Conservation (phyloP, 1,140 invertebrate genomes). For the Venustaconcha ellipsiformis region DNA sequence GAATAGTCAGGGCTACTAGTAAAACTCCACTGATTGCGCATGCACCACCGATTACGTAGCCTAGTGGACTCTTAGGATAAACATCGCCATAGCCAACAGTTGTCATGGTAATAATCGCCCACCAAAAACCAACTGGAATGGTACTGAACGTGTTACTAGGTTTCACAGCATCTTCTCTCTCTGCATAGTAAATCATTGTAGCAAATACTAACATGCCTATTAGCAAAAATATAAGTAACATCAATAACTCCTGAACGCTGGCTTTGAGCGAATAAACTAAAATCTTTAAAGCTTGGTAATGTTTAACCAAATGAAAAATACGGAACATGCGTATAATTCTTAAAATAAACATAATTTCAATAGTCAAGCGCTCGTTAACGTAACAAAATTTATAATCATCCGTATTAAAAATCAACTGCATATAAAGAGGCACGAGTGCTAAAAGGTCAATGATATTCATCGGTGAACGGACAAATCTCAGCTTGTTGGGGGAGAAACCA, state of each 20-base stretch:
- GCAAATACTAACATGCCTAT: constrained; percentile 98
- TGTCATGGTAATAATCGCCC: constrained; percentile 74
- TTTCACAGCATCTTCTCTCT: constrained; percentile 73
- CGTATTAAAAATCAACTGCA: constrained; percentile 53
- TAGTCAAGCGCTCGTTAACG: constrained; percentile 53
- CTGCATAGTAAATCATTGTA: constrained; percentile 97
- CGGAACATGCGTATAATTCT: constrained; percentile 63
- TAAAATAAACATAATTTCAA: constrained; percentile 62
- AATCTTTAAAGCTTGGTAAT: constrained; percentile 61
- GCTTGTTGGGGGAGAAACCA: constrained; percentile 67
- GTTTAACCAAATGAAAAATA: constrained; percentile 63
- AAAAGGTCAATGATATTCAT: constrained; percentile 71
- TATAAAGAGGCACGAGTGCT: constrained; percentile 69
- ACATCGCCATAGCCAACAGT: constrained; percentile 72
- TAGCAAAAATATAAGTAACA: constrained; percentile 97
- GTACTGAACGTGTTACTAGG: constrained; percentile 56
- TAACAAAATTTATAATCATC: constrained; percentile 50
- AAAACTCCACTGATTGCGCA: constrained; percentile 63
- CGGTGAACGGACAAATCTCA: constrained; percentile 63
- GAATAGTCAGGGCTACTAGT: constrained; percentile 63
- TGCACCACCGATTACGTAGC: constrained; percentile 69
- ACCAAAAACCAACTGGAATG: constrained; percentile 72
- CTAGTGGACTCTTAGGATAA: constrained; percentile 67
- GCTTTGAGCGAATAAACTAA: constrained; percentile 62
- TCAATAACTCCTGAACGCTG: constrained; percentile 66